Percentiles rank a stretch among this genome's conserved stretches.
Conservation (phyloP, 2,113 vertebrate genomes). For the Poeciliopsis prolifica region DNA sequence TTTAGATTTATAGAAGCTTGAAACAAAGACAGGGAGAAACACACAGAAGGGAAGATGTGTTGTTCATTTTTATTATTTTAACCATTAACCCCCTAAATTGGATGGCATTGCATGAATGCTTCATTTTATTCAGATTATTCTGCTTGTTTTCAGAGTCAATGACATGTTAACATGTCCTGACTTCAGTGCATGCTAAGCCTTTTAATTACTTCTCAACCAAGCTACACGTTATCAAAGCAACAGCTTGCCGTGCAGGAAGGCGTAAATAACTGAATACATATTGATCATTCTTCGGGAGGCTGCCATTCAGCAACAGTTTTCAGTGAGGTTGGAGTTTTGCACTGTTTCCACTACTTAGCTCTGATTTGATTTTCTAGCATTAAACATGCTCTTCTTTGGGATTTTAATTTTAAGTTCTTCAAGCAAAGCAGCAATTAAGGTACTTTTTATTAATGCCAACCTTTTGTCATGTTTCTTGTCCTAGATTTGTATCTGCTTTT, state of each 20-base stretch:
- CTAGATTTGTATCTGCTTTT: background rate
- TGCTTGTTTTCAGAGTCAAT: conserved; percentile 12
- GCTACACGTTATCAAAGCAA: conserved; percentile 16
- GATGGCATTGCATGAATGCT: conserved; percentile 17
- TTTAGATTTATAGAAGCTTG: conserved; percentile 50
- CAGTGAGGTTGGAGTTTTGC: background rate
- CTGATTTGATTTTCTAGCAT: conserved; percentile 19
- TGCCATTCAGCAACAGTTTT: conserved; percentile 19
- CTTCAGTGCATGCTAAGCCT: background rate
- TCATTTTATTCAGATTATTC: conserved; percentile 15
- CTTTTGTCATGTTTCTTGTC: background rate
- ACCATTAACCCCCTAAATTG: conserved; percentile 24
- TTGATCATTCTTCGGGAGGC: conserved; percentile 48
- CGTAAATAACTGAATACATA: conserved; percentile 36
- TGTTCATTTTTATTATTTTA: conserved; percentile 4
- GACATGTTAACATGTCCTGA: conserved; percentile 17
- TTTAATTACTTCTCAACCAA: conserved; percentile 24
- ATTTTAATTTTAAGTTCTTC: background rate
- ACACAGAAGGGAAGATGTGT: conserved; percentile 2
- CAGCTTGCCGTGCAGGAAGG: conserved; percentile 34
- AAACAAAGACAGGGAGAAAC: background rate
- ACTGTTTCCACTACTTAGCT: background rate
- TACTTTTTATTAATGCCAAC: background rate
- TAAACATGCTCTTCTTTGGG: background rate
- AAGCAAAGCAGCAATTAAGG: background rate